These are phyloP conservation scores for Palythoa grandiflora DNA, from an alignment of 92 coral and sea anemone species.

Conservation along the genomic window DNA sequence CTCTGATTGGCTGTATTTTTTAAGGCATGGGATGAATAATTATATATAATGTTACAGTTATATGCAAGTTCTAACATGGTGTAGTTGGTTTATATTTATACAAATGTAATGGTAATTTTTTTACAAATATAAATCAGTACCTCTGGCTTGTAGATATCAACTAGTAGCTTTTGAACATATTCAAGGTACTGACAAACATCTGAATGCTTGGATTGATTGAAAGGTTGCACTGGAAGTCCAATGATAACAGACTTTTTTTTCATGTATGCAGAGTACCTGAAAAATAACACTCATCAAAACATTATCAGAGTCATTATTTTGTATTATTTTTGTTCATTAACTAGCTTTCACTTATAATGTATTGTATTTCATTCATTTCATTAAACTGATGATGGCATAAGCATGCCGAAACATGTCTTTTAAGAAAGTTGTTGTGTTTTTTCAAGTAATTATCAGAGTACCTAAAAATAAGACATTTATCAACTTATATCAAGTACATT, in stretches of 20 bases:
- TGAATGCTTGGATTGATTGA: conserved; percentile 71
- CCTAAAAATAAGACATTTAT: background rate
- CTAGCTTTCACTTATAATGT: too few species aligned
- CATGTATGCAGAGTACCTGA: conserved; percentile 70
- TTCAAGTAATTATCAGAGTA: background rate
- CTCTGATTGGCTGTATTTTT: too few species aligned
- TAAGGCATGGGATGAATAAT: too few species aligned
- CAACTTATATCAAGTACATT: background rate
- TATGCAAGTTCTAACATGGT: background rate
- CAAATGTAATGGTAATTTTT: background rate
- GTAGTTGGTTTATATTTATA: background rate
- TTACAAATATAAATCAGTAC: background rate
- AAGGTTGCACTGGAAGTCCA: conserved; percentile 69
- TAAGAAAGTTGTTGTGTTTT: too few species aligned
- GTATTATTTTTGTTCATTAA: too few species aligned
- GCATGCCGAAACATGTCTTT: too few species aligned
- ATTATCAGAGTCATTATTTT: too few species aligned
- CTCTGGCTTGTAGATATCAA: conserved; percentile 18
- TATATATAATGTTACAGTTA: background rate
- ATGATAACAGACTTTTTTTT: conserved; percentile 60
- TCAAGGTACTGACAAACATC: conserved; percentile 76
- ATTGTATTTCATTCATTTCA: too few species aligned
- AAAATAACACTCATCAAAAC: conserved; percentile 1
- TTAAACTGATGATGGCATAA: too few species aligned
- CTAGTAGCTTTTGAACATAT: background rate